phyloP scores from a whole-genome alignment of 2,888 invertebrate species.

The Caenorhabditis angaria region DNA sequence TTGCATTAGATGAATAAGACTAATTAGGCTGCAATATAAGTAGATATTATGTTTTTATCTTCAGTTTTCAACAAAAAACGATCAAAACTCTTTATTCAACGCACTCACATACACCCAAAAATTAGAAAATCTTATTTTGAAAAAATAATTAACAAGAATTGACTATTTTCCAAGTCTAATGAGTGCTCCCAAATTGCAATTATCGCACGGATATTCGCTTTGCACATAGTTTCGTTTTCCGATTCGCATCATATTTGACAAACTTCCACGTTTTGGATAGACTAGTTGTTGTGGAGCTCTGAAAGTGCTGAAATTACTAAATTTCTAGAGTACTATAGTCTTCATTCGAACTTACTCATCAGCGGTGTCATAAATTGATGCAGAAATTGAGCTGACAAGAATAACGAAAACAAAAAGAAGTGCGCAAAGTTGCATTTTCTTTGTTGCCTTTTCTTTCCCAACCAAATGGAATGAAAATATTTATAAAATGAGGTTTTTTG shows the following conservation, averaged over 20 bases:
- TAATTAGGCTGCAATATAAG: no score
- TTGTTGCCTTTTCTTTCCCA: background rate
- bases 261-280: conserved; percentile 31
- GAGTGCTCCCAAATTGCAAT: conserved; percentile 37
- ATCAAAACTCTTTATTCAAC: background rate
- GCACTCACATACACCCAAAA: background rate
- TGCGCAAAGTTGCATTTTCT: background rate
- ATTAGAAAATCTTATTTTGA: background rate
- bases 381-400: conserved; percentile 1
- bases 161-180: conserved; percentile 36
- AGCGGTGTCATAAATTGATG: background rate
- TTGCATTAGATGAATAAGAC: no score
- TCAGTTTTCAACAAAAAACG: background rate
- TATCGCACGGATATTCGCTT: conserved; percentile 16
- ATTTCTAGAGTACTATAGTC: background rate
- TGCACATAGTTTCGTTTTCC: conserved; percentile 29
- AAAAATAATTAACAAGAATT: background rate
- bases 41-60: background rate
- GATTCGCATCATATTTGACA: conserved; percentile 48
- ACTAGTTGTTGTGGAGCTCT: background rate
- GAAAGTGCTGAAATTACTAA: background rate
- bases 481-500: background rate
- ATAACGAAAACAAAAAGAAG: background rate
- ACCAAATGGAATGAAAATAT: background rate
- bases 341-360: background rate